phyloP scores from a whole-genome alignment of 2,797 vertebrate species.

The Hippocampus kuda region DNA sequence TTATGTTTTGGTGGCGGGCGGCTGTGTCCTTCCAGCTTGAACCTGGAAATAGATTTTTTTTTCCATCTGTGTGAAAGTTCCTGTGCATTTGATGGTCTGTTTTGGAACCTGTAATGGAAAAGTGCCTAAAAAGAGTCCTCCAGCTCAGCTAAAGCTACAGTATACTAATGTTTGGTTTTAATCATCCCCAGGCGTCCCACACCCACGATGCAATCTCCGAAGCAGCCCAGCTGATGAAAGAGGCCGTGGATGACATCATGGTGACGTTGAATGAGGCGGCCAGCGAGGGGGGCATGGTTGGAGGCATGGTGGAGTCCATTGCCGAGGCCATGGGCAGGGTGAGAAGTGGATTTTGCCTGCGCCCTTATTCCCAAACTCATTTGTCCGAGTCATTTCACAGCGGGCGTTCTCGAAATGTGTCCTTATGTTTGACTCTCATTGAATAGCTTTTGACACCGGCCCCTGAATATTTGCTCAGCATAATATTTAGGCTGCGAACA shows the following conservation, averaged over 20 bases:
- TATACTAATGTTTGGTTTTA: conserved; percentile 1
- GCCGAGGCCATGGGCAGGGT: conserved; percentile 92
- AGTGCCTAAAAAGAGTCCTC: too few relatives aligned
- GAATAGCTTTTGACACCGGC: too few relatives aligned
- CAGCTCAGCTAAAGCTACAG: too few relatives aligned
- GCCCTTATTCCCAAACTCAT: conserved; percentile 16
- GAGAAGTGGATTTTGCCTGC: conserved; percentile 41
- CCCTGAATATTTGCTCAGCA: too few relatives aligned
- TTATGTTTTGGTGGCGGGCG: too few relatives aligned
- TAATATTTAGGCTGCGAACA: too few relatives aligned
- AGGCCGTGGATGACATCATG: conserved; percentile 97
- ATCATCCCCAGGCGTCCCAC: conserved; percentile 75
- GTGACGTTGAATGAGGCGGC: conserved; percentile 94
- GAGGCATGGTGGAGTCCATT: conserved; percentile 93
- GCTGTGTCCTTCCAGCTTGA: too few relatives aligned
- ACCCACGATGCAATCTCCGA: conserved; percentile 92
- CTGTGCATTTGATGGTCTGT: background rate
- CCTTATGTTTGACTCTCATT: conserved; percentile 44
- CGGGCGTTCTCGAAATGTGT: conserved; percentile 16
- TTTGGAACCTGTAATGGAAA: too few relatives aligned
- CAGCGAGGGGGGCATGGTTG: conserved; percentile 93
- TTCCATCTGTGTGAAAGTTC: too few relatives aligned
- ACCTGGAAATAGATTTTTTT: too few relatives aligned
- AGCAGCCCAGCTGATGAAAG: conserved; percentile 92
- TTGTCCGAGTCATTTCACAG: conserved; percentile 16